These are phyloP conservation scores for Catostomus latipinnis DNA, from an alignment of 2,797 vertebrate species.

Conservation along the genomic window DNA sequence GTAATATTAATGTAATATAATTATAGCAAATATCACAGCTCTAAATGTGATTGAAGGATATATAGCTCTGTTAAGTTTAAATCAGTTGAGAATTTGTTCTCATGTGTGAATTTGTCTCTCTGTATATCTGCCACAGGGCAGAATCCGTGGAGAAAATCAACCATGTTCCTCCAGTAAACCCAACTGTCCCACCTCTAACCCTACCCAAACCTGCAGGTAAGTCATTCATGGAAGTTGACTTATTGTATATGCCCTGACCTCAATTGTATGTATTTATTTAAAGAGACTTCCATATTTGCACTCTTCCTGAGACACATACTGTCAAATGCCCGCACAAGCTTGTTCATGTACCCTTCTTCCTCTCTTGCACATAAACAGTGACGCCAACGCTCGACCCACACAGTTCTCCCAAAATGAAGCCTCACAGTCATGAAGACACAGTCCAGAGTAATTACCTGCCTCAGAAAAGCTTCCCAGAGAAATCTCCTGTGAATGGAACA, in stretches of 20 bases:
- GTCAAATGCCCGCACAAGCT: not conserved
- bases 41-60: not conserved
- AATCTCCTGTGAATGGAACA: slow-evolving; percentile 83
- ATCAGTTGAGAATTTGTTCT: not conserved
- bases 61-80: not conserved
- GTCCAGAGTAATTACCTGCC: slow-evolving; percentile 88
- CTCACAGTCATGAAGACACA: slow-evolving; percentile 84
- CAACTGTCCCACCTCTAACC: slow-evolving; percentile 80
- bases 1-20: not conserved
- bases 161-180: slow-evolving; percentile 81
- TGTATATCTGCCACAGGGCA: slow-evolving; percentile 73
- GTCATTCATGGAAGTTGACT: slow-evolving; percentile 12
- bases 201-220: slow-evolving; percentile 88
- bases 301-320: not conserved
- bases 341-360: not conserved
- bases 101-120: not conserved
- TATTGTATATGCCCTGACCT: not conserved
- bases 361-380: slow-evolving; percentile 56
- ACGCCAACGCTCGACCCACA: slow-evolving; percentile 70
- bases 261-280: not conserved
- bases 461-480: slow-evolving; percentile 92
- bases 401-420: slow-evolving; percentile 76
- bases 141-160: slow-evolving; percentile 85
- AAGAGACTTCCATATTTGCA: too few relatives aligned
- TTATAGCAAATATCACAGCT: not conserved